Percentiles rank a stretch among this genome's conserved stretches.
phyloP scores from a whole-genome alignment of 2,888 invertebrate species.

The Ditylenchus weischeri region DNA sequence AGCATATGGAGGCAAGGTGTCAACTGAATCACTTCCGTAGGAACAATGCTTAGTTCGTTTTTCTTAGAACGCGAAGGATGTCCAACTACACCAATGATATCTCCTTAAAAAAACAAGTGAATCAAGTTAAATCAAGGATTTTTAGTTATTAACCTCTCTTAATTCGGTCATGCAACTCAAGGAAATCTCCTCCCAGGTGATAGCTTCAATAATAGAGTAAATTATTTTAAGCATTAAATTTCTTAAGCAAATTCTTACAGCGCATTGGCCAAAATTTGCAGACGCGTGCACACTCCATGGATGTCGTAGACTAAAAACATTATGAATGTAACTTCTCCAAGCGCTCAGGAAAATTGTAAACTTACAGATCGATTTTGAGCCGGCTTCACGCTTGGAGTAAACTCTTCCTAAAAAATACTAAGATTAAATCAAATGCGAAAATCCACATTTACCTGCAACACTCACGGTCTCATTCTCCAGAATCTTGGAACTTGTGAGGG shows the following conservation, averaged over 20 bases:
- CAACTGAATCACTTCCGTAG: constrained; percentile 76
- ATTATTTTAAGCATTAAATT: constrained; percentile 32
- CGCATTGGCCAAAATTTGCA: constrained; percentile 66
- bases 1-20: constrained; percentile 97
- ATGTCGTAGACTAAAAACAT: constrained; percentile 83
- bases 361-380: constrained; percentile 71
- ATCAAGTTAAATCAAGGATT: no score
- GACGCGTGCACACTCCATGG: constrained; percentile 86
- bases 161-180: constrained; percentile 70
- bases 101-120: no score
- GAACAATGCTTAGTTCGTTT: constrained; percentile 91
- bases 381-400: constrained; percentile 87
- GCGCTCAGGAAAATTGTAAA: no score
- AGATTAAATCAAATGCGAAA: constrained; percentile 17
- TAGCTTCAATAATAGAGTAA: constrained; percentile 15
- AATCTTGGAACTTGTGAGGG: constrained; percentile 84
- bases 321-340: no score
- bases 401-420: constrained; percentile 67
- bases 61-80: constrained; percentile 76
- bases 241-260: constrained; percentile 47
- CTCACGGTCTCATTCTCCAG: constrained; percentile 70
- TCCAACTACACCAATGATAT: constrained; percentile 76
- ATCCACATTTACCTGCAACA: constrained; percentile 70
- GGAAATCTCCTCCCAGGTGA: constrained; percentile 63
- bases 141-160: constrained; percentile 69